Evolutionary conservation across 2,113 vertebrate species (phyloP).

Genomic region (Odocoileus hemionus): DNA sequence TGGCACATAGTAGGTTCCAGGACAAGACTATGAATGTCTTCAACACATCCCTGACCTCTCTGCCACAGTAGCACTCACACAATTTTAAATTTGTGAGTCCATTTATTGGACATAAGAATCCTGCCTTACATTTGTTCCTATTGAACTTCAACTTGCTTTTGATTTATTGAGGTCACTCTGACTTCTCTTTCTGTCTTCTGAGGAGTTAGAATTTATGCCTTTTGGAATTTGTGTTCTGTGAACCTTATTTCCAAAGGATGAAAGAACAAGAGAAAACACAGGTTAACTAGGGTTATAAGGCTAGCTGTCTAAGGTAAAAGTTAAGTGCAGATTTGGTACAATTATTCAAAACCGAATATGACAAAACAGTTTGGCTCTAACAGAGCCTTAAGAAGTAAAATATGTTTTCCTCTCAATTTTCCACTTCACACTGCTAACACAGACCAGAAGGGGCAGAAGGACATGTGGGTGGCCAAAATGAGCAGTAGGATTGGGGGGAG

Average conservation of each 20-base stretch:
- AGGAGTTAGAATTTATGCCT: slow-evolving; percentile 64
- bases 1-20: neutral
- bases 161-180: slow-evolving; percentile 74
- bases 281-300: slow-evolving; percentile 59
- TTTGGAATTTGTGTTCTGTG: slow-evolving; percentile 63
- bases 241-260: slow-evolving; percentile 59
- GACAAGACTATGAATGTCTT: neutral
- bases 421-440: neutral
- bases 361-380: slow-evolving; percentile 18
- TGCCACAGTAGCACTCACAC: neutral
- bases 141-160: slow-evolving; percentile 72
- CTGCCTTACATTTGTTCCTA: slow-evolving; percentile 53
- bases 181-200: slow-evolving; percentile 69
- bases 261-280: slow-evolving; percentile 57
- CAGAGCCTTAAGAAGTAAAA: slow-evolving; percentile 15
- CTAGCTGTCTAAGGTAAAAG: slow-evolving; percentile 50
- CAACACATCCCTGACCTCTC: neutral
- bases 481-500: neutral
- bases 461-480: slow-evolving; percentile 18
- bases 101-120: neutral
- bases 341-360: slow-evolving; percentile 50
- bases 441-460: slow-evolving; percentile 14
- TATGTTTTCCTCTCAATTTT: slow-evolving; percentile 23
- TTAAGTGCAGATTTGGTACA: slow-evolving; percentile 50
- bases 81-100: neutral